Conservation (phyloP, 2,888 invertebrate genomes). For the Rhagonycha lutea region DNA sequence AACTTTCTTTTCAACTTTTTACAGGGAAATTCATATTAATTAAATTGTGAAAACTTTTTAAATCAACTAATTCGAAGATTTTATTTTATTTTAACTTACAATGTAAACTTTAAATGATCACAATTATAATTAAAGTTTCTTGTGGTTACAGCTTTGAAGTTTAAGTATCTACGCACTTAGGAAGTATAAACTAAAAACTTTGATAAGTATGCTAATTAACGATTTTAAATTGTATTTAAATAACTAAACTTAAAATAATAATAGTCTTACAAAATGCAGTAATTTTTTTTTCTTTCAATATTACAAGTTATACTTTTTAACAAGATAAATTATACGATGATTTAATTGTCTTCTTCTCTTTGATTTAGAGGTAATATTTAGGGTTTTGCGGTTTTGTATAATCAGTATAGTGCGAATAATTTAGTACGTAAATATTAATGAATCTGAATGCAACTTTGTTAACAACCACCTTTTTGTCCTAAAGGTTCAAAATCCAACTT, state of each 20-base stretch:
- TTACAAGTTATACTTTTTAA: too few species aligned
- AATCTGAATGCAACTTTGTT: constrained; percentile 1
- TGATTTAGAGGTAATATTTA: background rate
- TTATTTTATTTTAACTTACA: background rate
- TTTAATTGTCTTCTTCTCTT: background rate
- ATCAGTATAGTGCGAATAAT: background rate
- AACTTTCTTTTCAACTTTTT: too few species aligned
- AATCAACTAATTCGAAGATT: background rate
- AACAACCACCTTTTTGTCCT: background rate
- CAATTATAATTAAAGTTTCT: background rate
- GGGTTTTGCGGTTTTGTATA: background rate
- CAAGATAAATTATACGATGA: too few species aligned
- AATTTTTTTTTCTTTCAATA: too few species aligned
- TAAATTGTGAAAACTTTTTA: background rate
- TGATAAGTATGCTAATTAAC: background rate
- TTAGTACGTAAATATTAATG: constrained; percentile 1
- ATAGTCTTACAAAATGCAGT: too few species aligned
- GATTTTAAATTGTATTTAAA: background rate
- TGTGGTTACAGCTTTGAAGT: background rate
- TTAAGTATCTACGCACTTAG: background rate
- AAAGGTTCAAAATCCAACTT: background rate
- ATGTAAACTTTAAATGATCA: background rate
- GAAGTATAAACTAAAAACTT: background rate
- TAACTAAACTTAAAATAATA: background rate
- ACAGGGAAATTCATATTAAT: too few species aligned